Evolutionary conservation across 2,113 vertebrate species (phyloP).

Genomic region (Passer montanus): DNA sequence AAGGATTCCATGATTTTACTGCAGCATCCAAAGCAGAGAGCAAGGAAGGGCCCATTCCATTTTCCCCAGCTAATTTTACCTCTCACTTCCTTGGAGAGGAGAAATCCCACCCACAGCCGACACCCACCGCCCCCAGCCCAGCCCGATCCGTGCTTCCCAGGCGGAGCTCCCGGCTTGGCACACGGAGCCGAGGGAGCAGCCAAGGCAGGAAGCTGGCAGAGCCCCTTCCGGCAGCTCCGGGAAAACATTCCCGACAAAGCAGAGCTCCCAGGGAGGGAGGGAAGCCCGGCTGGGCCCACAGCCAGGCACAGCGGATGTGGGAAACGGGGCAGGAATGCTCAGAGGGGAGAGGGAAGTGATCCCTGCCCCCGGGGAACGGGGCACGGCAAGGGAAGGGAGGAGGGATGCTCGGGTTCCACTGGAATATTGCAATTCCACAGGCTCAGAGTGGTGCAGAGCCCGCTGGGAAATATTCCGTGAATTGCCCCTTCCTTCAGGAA

Average conservation of each 20-base stretch:
- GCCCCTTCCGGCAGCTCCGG: background rate
- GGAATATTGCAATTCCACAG: background rate
- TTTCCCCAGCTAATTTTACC: background rate
- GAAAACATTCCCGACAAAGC: background rate
- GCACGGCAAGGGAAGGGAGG: background rate
- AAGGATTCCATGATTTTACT: background rate
- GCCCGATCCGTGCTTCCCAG: background rate
- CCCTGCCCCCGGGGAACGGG: background rate
- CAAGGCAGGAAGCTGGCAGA: background rate
- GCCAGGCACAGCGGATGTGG: background rate
- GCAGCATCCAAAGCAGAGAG: background rate
- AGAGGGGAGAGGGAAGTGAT: background rate
- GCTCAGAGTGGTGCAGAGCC: background rate
- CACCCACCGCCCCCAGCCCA: background rate
- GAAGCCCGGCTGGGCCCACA: background rate
- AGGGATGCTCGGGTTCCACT: background rate
- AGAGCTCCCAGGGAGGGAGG: background rate
- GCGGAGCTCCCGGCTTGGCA: background rate
- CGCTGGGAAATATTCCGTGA: background rate
- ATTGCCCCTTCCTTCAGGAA: background rate
- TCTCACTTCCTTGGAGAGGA: background rate
- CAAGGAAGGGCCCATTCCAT: background rate
- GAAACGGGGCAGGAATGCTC: background rate
- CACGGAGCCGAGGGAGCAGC: accelerated
- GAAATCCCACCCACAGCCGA: background rate